Base-by-base conservation (phyloP, 2,888 invertebrate species). In the Lampropteryx suffumata region DNA sequence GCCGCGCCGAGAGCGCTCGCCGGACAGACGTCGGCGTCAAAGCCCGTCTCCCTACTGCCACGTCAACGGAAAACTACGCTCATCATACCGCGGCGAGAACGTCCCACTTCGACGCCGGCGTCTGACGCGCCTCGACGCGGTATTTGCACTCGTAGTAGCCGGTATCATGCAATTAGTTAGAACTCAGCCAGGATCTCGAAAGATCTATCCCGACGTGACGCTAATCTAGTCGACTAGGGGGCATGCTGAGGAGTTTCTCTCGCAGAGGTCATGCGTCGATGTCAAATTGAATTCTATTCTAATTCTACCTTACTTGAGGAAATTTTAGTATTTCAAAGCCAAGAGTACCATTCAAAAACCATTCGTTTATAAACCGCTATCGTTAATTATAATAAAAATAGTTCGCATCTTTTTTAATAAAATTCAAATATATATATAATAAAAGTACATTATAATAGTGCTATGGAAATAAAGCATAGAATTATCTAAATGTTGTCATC, bases 111-210 rank as follows among this genome's bases (percentile, higher is more conserved):
- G 41, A 43, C 49, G 27, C 40, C 45, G 46, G 50, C 48, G 49
- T 44, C 47, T 44, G 50, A 33, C 59, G 57, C 50, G 55, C 46
- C 53, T 42, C 50, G 50, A 11, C 37, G 41, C 35, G 21, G 30
- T 28, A 17, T 5, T 13, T 10, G 28, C 21, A 35, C 6, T 42
- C 29, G 11, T 34, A 26, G 42, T 37, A 84, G 83, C 79, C 71
- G 75, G 24, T 71, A 69, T 61, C 86, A 86, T 87, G 87, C 88
- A 84, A 84, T 83, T 84, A 83, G 80, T 77, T 75, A 57, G 59
- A 64, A 67, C 50, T 68, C 60, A 60, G 64, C 67, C 64, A 65
- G 61, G 59, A 59, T 61, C 65, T 64, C 67, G 71, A 67, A 36
- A 63, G 61, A 59, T 56, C 51, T 40, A 49, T 64, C 13, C 69